Evolutionary conservation across 2,113 vertebrate genomes (phyloP).

Genomic region (Onychostoma macrolepis): DNA sequence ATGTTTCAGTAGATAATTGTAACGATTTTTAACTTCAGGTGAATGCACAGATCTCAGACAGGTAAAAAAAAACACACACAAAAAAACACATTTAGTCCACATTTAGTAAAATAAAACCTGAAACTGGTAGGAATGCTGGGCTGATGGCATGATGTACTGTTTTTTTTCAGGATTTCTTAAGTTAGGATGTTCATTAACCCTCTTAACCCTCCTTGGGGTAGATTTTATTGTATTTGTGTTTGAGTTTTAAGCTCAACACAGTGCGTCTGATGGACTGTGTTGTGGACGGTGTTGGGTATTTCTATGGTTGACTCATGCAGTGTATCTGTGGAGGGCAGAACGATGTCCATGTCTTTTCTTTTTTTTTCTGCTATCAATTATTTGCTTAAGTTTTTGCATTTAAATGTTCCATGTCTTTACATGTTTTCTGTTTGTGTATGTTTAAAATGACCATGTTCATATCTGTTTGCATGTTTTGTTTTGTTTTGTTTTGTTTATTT

Average conservation of each 20-base stretch:
- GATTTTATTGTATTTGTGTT: not conserved
- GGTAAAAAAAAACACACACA: not conserved
- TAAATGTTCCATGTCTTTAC: not conserved
- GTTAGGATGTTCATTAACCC: not conserved
- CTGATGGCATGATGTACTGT: not conserved
- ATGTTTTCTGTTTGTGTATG: not conserved
- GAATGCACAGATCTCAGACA: not conserved
- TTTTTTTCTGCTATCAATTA: not conserved
- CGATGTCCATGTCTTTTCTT: not conserved
- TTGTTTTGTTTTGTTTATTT: constrained; percentile 3
- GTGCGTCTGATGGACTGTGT: not conserved
- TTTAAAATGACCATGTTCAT: constrained; percentile 4
- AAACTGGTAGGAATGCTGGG: not conserved
- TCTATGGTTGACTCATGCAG: not conserved
- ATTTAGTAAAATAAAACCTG: not conserved
- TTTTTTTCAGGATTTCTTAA: not conserved
- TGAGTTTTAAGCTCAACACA: not conserved
- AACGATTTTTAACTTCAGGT: not conserved
- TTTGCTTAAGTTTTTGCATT: not conserved
- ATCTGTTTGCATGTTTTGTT: constrained; percentile 4
- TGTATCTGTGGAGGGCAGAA: not conserved
- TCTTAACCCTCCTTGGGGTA: not conserved
- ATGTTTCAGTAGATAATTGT: not conserved
- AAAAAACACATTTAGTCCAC: too few species aligned
- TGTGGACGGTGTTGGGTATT: not conserved